phyloP scores from a whole-genome alignment of 2,888 invertebrate species.

The Physocephala rufipes region DNA sequence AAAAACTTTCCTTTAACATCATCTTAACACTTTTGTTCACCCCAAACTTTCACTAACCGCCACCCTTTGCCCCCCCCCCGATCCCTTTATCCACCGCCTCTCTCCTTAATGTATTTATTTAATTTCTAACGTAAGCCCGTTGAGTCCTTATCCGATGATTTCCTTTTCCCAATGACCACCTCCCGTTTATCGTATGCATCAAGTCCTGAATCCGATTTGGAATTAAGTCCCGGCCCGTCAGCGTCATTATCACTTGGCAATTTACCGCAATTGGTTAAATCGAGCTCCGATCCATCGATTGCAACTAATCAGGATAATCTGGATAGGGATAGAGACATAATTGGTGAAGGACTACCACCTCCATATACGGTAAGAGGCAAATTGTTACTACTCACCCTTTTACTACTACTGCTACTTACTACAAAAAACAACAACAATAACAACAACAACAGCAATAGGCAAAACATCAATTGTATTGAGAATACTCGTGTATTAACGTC shows the following conservation, averaged over 20 bases:
- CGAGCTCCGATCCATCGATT: conserved; percentile 94
- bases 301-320: conserved; percentile 90
- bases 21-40: background rate
- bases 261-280: conserved; percentile 76
- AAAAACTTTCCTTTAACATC: conserved; percentile 20
- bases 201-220: conserved; percentile 94
- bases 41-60: background rate
- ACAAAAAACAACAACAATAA: conserved; percentile 15
- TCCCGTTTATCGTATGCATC: conserved; percentile 94
- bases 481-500: too few species aligned
- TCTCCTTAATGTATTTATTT: conserved; percentile 36
- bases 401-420: conserved; percentile 37
- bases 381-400: conserved; percentile 37
- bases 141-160: conserved; percentile 96
- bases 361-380: conserved; percentile 81
- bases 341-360: conserved; percentile 76
- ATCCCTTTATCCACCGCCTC: conserved; percentile 24
- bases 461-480: too few species aligned
- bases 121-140: conserved; percentile 77
- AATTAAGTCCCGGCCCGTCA: conserved; percentile 80
- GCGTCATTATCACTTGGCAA: conserved; percentile 69
- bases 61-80: conserved; percentile 34
- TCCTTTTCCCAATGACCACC: conserved; percentile 98
- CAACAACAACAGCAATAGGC: too few species aligned
- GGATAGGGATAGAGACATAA: conserved; percentile 73